These are phyloP conservation scores for Temnothorax rugatulus DNA, from an alignment of 2,888 invertebrate species.

Conservation along the genomic window DNA sequence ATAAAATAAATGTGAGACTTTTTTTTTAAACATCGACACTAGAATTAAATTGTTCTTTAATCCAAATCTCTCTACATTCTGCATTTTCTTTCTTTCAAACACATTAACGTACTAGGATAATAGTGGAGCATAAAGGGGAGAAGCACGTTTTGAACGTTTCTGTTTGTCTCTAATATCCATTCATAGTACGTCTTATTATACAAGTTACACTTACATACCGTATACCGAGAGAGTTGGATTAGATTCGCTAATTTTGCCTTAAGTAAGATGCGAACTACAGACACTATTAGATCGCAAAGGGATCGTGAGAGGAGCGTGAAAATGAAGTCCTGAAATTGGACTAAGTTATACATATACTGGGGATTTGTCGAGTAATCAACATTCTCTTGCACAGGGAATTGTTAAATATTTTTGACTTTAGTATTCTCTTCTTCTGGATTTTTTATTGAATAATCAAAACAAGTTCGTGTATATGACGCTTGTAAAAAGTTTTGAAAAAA, in stretches of 20 bases:
- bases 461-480: background rate
- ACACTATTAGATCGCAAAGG: constrained; percentile 12
- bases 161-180: constrained; percentile 1
- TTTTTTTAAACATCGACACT: background rate
- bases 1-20: background rate
- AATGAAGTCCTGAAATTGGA: constrained; percentile 10
- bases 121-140: background rate
- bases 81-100: background rate
- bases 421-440: background rate
- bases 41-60: background rate
- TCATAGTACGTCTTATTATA: background rate
- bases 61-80: background rate
- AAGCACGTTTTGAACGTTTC: background rate
- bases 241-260: constrained; percentile 13
- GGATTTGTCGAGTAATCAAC: constrained; percentile 1
- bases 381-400: background rate
- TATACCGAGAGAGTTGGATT: constrained; percentile 1
- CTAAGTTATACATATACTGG: background rate
- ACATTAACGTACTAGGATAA: background rate
- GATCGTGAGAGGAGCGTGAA: background rate
- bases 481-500: background rate
- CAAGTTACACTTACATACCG: background rate
- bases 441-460: background rate
- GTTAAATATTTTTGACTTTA: background rate
- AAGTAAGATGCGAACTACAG: constrained; percentile 3